Evolutionary conservation across 2,797 vertebrate genomes (phyloP).

Genomic region (Sandelia bainsii): DNA sequence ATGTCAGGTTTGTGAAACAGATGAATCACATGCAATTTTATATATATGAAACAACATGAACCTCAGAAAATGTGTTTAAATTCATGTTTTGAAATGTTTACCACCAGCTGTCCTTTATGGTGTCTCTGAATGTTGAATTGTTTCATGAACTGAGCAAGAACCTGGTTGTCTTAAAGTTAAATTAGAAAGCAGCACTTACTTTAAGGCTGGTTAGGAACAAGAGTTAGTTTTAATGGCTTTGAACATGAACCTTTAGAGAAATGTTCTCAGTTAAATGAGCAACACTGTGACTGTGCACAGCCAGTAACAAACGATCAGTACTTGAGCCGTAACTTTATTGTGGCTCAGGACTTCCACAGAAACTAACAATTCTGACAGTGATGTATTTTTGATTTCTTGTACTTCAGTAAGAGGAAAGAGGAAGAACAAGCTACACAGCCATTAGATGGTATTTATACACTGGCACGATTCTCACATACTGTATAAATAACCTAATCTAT

Average conservation of each 20-base stretch:
- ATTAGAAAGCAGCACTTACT: conserved; percentile 7
- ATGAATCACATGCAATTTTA: too few relatives aligned
- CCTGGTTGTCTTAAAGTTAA: too few relatives aligned
- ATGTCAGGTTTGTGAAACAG: background rate
- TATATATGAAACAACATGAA: too few relatives aligned
- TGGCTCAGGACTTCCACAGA: background rate
- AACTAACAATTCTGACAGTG: background rate
- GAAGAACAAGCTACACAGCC: background rate
- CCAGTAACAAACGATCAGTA: background rate
- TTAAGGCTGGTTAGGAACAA: conserved; percentile 7
- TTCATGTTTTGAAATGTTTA: too few relatives aligned
- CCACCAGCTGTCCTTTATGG: background rate
- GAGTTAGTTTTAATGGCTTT: conserved; percentile 8
- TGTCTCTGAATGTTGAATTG: background rate
- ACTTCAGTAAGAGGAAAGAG: too few relatives aligned
- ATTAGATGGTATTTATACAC: background rate
- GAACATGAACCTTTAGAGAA: conserved; percentile 14
- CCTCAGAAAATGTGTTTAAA: too few relatives aligned
- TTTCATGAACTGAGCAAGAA: background rate
- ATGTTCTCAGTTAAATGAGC: conserved; percentile 32
- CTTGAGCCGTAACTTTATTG: conserved; percentile 1
- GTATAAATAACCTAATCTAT: conserved; percentile 1
- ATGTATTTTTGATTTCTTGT: background rate
- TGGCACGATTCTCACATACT: background rate
- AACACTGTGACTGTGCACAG: background rate